A percentile compares a stretch with the other conserved stretches of the same genome.
Conservation (phyloP, 1,140 invertebrate species). For the Papilio polyxenes region DNA sequence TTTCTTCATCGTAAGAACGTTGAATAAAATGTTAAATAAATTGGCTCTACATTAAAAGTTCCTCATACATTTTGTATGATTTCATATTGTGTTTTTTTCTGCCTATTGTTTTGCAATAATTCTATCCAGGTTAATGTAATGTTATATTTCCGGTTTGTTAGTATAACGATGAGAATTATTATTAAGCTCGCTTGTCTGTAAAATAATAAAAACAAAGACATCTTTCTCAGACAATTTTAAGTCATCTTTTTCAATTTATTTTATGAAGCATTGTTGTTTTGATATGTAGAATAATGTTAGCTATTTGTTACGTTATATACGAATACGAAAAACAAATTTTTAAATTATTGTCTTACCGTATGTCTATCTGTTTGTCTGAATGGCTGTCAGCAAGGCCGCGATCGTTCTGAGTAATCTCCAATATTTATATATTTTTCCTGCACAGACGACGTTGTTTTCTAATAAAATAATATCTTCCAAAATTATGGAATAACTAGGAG, state of each 20-base stretch:
- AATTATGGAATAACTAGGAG: too few species aligned
- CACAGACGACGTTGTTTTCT: too few species aligned
- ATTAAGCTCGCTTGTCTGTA: too few species aligned
- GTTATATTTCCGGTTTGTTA: background rate
- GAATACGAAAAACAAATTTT: background rate
- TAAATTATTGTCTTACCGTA: background rate
- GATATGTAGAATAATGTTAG: background rate
- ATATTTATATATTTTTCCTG: too few species aligned
- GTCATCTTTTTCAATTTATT: background rate
- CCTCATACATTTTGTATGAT: background rate
- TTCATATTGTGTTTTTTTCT: background rate
- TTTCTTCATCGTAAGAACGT: too few species aligned
- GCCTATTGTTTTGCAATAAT: background rate
- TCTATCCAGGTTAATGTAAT: background rate
- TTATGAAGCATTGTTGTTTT: background rate
- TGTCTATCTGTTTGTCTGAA: too few species aligned
- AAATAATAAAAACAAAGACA: background rate
- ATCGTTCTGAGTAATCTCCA: too few species aligned
- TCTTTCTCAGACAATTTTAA: conserved; percentile 5
- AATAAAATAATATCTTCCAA: too few species aligned
- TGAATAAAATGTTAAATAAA: too few species aligned
- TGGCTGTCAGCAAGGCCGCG: too few species aligned
- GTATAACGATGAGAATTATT: background rate
- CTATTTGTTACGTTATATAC: background rate
- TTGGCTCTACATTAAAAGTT: background rate